Evolutionary conservation across 2,113 vertebrate species (phyloP), one percentile per base, ranked within the genome.

Genomic region (Pelobates fuscus): DNA sequence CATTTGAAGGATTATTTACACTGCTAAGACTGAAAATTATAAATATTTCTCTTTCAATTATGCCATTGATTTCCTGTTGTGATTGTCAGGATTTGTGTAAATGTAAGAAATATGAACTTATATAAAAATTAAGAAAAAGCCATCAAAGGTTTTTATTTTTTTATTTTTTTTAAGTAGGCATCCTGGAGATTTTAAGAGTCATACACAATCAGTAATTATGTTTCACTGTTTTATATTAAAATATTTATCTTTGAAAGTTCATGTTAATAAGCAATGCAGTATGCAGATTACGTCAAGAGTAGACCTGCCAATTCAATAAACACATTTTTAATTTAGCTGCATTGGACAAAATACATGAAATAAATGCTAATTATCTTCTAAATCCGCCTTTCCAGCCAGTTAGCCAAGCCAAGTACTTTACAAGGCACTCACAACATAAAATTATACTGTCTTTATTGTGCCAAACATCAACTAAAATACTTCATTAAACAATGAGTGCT

Each of bases 351-450:
- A 49, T 25, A 37, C 26, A 17, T 37, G 44, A 32, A 69, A 57
- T 52, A 46, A 21, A 69, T 69, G 67, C 54, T 69, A 57, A 69
- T 69, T 69, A 54, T 18, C 54, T 69, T 69, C 11, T 55, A 32
- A 57, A 55, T 69, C 25, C 57, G 52, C 52, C 24, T 69, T 12
- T 11, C 67, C 54, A 30, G 29, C 29, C 55, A 32, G 46, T 37
- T 29, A 32, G 46, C 27, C 52, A 44, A 37, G 67, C 67, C 67
- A 69, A 69, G 67, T 37, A 57, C 27, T 57, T 69, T 57, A 69
- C 52, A 69, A 57, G 52, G 27, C 27, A 69, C 32, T 29, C 27
- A 20, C 20, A 52, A 37, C 49, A 69, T 57, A 24, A 69, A 69
- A 69, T 69, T 57, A 69, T 69, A 57, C 14, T 37, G 67, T 32